Evolutionary conservation across 1,140 invertebrate species (phyloP).

Genomic region (Aphelinus certus): DNA sequence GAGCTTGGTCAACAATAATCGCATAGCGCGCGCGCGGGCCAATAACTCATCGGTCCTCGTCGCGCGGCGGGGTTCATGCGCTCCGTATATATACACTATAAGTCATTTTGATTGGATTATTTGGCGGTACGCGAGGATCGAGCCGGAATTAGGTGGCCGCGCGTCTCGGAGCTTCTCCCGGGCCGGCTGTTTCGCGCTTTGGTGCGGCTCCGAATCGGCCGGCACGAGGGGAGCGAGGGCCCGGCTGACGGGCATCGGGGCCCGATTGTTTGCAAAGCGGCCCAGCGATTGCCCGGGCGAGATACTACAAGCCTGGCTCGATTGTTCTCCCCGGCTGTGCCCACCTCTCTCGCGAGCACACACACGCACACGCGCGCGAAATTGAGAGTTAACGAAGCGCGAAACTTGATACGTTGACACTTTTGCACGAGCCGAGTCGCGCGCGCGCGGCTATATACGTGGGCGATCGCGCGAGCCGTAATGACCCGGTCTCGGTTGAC

Average conservation of each 20-base stretch:
- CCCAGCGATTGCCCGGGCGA: neutral
- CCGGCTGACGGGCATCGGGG: no score
- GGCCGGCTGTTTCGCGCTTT: no score
- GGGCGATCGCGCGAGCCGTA: constrained; percentile 26
- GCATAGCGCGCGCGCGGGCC: no score
- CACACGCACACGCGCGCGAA: neutral
- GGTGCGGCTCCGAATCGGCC: no score
- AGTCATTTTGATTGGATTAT: constrained; percentile 5
- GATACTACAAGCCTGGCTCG: neutral
- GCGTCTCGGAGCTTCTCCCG: no score
- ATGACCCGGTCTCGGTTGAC: constrained; percentile 51
- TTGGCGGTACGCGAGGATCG: neutral
- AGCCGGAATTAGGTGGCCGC: neutral
- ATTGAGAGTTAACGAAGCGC: constrained; percentile 10
- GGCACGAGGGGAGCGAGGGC: no score
- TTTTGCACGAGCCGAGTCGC: neutral
- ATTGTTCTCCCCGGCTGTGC: no score
- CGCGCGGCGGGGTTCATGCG: no score
- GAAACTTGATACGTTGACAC: no score
- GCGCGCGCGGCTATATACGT: neutral
- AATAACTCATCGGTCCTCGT: no score
- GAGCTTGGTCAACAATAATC: no score
- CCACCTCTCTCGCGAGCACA: no score
- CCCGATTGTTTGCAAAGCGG: constrained; percentile 18
- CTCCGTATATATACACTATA: neutral